Conservation (phyloP, 1,140 invertebrate genomes). For the Lepidurus packardi region DNA sequence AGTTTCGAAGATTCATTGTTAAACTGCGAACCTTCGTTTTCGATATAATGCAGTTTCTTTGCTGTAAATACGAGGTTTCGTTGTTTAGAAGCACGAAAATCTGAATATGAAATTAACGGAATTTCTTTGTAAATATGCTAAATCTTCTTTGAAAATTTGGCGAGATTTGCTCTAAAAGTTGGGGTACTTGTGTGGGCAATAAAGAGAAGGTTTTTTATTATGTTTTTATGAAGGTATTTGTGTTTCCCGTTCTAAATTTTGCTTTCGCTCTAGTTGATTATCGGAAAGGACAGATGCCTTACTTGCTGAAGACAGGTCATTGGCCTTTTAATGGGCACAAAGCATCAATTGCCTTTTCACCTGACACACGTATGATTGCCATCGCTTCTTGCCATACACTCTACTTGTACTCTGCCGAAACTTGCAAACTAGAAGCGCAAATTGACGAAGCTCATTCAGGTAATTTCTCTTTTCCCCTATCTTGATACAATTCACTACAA, state of each 20-base stretch:
- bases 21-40: no score
- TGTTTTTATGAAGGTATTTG: neutral
- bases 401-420: constrained; percentile 63
- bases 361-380: constrained; percentile 66
- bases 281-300: constrained; percentile 67
- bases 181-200: neutral
- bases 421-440: constrained; percentile 55
- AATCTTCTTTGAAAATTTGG: no score
- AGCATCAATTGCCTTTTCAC: constrained; percentile 59
- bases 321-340: constrained; percentile 47
- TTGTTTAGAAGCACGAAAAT: no score
- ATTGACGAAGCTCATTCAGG: constrained; percentile 58
- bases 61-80: no score
- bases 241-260: constrained; percentile 12
- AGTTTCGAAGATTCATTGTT: no score
- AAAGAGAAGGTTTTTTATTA: neutral
- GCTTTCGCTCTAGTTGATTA: constrained; percentile 62
- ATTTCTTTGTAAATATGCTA: no score
- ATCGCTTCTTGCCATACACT: constrained; percentile 59
- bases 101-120: no score
- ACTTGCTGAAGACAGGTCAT: constrained; percentile 56
- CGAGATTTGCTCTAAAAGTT: no score
- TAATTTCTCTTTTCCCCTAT: constrained; percentile 45
- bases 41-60: no score
- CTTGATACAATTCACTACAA: neutral